Evolutionary conservation across 1,140 invertebrate species (phyloP).

Genomic region (Anastrepha ludens): DNA sequence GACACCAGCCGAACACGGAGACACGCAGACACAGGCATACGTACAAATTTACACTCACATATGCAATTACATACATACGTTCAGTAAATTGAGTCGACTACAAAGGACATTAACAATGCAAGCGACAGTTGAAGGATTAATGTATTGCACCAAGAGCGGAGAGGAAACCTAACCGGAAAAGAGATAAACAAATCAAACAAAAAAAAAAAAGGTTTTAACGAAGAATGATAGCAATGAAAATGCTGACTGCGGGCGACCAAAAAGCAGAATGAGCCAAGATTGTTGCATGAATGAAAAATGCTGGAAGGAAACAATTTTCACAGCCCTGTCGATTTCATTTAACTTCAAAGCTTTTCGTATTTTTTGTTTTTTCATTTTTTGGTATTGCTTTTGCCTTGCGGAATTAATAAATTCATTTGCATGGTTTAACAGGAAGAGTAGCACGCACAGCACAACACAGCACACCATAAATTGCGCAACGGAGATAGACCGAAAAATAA

Average conservation of each 20-base stretch:
- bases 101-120: slow-evolving; percentile 42
- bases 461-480: background rate
- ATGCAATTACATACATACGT: background rate
- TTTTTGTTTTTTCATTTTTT: slow-evolving; percentile 21
- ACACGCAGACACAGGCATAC: background rate
- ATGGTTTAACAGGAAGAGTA: slow-evolving; percentile 24
- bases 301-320: slow-evolving; percentile 39
- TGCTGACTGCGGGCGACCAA: background rate
- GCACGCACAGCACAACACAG: slow-evolving; percentile 1
- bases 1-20: slow-evolving; percentile 60
- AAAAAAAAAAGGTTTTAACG: background rate
- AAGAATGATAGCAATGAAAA: background rate
- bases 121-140: slow-evolving; percentile 45
- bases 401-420: slow-evolving; percentile 52
- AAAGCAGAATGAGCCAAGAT: background rate
- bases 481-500: background rate
- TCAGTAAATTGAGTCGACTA: background rate
- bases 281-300: slow-evolving; percentile 9
- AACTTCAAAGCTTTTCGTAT: background rate
- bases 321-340: slow-evolving; percentile 28
- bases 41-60: background rate
- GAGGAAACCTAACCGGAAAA: background rate
- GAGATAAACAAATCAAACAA: slow-evolving; percentile 9
- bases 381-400: background rate
- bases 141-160: background rate